Percentiles rank a stretch among this genome's conserved stretches.
phyloP scores from a whole-genome alignment of 1,140 invertebrate species.

The Camponotus vicinus region DNA sequence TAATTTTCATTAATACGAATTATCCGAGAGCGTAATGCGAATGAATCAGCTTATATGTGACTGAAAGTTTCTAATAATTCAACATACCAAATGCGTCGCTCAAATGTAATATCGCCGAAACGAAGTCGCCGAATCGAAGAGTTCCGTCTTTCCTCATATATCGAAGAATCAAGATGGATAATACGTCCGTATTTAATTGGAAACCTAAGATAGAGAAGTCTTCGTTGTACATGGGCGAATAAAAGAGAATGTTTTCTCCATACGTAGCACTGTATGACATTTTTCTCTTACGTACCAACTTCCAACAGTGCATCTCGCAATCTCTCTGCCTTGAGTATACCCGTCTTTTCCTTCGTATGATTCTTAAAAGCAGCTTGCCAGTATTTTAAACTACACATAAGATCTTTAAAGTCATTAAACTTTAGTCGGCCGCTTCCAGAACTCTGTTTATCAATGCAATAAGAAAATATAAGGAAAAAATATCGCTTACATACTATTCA shows the following conservation, averaged over 20 bases:
- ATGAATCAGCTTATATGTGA: neutral
- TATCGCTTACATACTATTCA: neutral
- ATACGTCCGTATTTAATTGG: slow-evolving; percentile 93
- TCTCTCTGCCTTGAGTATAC: slow-evolving; percentile 95
- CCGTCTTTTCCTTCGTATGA: slow-evolving; percentile 96
- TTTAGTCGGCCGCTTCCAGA: slow-evolving; percentile 93
- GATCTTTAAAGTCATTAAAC: slow-evolving; percentile 95
- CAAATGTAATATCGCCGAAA: slow-evolving; percentile 95
- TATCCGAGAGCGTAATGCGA: neutral
- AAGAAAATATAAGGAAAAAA: slow-evolving; percentile 63
- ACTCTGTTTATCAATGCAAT: slow-evolving; percentile 86
- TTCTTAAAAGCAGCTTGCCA: slow-evolving; percentile 97
- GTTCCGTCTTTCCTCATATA: slow-evolving; percentile 98
- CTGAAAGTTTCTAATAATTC: neutral
- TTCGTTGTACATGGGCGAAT: neutral
- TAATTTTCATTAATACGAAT: slow-evolving; percentile 1
- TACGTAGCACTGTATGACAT: neutral
- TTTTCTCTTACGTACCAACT: slow-evolving; percentile 87
- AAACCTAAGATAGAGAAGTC: slow-evolving; percentile 87
- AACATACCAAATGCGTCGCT: slow-evolving; percentile 93
- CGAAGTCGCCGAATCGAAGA: slow-evolving; percentile 96
- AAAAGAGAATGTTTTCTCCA: slow-evolving; percentile 13
- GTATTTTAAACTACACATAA: slow-evolving; percentile 96
- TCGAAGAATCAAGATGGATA: slow-evolving; percentile 93
- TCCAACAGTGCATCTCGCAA: slow-evolving; percentile 94